Percentiles rank a stretch among this genome's conserved stretches.
Evolutionary conservation across 1,140 invertebrate genomes (phyloP).

Genomic region (Aphaenogaster rudis): DNA sequence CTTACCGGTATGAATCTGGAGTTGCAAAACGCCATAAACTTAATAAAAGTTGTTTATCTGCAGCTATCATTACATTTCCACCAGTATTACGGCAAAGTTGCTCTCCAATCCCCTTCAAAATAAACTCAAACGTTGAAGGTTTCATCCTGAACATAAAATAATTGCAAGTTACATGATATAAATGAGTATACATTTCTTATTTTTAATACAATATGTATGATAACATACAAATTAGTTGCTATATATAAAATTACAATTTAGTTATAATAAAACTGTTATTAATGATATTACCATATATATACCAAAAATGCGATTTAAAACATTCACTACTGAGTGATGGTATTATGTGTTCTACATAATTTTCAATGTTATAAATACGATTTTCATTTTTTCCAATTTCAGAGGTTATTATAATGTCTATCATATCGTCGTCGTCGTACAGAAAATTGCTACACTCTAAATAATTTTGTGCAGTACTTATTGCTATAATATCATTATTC

Average conservation of each 20-base stretch:
- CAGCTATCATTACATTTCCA: neutral
- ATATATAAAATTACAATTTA: too few relatives aligned
- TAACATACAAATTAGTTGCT: too few relatives aligned
- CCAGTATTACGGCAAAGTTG: neutral
- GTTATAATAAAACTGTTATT: too few relatives aligned
- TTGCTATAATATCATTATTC: neutral
- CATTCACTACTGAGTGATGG: neutral
- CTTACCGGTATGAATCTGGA: constrained; percentile 6
- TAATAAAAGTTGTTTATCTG: constrained; percentile 29
- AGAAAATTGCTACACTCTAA: neutral
- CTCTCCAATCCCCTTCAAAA: neutral
- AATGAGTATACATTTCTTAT: too few relatives aligned
- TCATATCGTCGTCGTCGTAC: neutral
- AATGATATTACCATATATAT: neutral
- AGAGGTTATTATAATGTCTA: neutral
- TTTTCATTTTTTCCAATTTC: neutral
- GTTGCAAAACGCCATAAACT: constrained; percentile 25
- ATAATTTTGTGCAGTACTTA: constrained; percentile 2
- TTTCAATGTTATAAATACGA: neutral
- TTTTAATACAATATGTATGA: too few relatives aligned
- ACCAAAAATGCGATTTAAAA: constrained; percentile 5
- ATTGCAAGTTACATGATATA: too few relatives aligned
- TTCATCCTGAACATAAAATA: too few relatives aligned
- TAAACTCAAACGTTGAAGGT: constrained; percentile 7
- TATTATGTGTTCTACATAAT: neutral